These are phyloP conservation scores for Eleutherodactylus coqui DNA, from an alignment of 2,797 vertebrate genomes.

Conservation along the genomic window DNA sequence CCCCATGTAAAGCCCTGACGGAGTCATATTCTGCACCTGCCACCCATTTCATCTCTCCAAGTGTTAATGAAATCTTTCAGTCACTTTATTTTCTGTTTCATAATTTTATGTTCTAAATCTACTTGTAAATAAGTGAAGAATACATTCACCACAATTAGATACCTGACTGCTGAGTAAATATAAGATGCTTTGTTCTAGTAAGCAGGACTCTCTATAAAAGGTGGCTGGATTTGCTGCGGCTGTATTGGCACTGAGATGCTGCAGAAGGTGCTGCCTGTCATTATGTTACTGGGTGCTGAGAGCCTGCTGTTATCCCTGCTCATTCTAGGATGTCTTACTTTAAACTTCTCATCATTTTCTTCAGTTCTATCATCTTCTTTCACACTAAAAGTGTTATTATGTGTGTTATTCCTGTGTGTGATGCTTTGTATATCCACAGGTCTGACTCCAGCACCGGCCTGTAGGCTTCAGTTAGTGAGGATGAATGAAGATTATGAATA, in stretches of 20 bases:
- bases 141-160: neutral
- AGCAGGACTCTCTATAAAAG: neutral
- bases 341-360: neutral
- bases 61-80: neutral
- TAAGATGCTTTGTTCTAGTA: neutral
- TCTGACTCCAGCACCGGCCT: neutral
- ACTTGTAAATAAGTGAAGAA: neutral
- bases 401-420: neutral
- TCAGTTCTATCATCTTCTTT: neutral
- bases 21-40: no score
- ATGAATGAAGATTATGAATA: neutral
- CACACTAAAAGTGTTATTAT: neutral
- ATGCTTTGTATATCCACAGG: neutral
- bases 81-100: neutral
- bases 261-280: neutral
- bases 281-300: neutral
- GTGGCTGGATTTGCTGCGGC: neutral
- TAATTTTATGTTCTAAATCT: neutral
- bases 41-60: neutral
- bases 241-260: neutral
- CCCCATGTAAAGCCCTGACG: no score
- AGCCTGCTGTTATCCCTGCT: neutral
- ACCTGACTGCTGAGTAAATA: neutral
- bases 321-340: neutral
- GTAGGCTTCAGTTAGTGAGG: neutral